These are phyloP conservation scores for Phalacrocorax carbo DNA, from an alignment of 2,113 vertebrate genomes.

Conservation along the genomic window DNA sequence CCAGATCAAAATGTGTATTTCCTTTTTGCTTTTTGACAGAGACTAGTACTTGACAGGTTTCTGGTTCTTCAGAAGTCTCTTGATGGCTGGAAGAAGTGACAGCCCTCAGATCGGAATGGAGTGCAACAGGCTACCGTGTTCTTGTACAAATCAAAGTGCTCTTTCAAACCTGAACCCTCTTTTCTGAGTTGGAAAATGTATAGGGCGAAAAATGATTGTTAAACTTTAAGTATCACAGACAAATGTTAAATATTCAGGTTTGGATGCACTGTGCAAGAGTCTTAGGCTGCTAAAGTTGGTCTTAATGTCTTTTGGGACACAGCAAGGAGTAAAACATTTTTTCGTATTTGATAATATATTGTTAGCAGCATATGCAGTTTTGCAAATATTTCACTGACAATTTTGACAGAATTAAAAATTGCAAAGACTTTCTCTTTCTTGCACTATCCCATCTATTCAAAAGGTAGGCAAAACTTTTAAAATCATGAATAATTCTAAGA, in stretches of 20 bases:
- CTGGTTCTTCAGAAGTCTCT: conserved; percentile 56
- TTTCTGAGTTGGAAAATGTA: not conserved
- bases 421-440: not conserved
- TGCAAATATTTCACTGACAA: not conserved
- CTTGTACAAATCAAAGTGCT: conserved; percentile 59
- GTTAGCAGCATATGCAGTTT: not conserved
- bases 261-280: not conserved
- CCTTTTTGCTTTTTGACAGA: conserved; percentile 51
- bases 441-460: not conserved
- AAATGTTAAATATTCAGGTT: not conserved
- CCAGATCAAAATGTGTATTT: conserved; percentile 62
- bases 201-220: not conserved
- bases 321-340: not conserved
- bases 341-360: not conserved
- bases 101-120: conserved; percentile 40
- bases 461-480: not conserved
- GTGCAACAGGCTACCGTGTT: conserved; percentile 41
- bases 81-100: conserved; percentile 59
- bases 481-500: not conserved
- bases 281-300: not conserved
- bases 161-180: conserved; percentile 25
- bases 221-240: not conserved
- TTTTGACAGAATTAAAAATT: not conserved
- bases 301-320: not conserved
- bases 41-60: conserved; percentile 50